Conservation (phyloP, 2,797 vertebrate genomes). For the Buphagus erythrorhynchus region DNA sequence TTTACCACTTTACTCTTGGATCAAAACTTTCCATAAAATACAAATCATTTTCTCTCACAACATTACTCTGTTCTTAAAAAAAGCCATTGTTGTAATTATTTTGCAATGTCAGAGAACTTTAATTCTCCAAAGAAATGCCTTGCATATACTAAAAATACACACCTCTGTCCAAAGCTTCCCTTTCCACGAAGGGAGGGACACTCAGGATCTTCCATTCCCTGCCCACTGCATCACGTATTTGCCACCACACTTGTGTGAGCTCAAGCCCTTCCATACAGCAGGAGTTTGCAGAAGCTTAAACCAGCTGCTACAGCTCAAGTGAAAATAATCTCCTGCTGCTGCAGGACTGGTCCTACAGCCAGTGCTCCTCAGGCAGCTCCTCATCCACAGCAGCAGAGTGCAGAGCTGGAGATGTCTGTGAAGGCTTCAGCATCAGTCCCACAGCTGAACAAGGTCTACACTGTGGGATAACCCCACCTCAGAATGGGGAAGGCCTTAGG, state of each 20-base stretch:
- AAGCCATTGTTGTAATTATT: background rate
- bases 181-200: background rate
- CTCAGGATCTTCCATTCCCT: background rate
- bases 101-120: background rate
- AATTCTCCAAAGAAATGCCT: background rate
- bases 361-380: background rate
- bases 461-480: background rate
- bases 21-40: conserved; percentile 60
- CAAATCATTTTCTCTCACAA: conserved; percentile 3
- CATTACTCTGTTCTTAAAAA: background rate
- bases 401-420: background rate
- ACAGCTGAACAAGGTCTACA: background rate
- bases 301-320: background rate
- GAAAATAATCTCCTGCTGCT: background rate
- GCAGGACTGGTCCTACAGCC: background rate
- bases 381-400: accelerated
- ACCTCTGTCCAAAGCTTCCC: background rate
- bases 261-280: background rate
- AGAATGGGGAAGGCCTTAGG: accelerated
- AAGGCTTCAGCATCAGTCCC: background rate
- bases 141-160: background rate
- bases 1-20: conserved; percentile 59
- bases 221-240: accelerated
- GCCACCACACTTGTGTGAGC: background rate
- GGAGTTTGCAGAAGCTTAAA: background rate